Conservation (phyloP, 2,888 invertebrate species). For the Latrodectus elegans region DNA sequence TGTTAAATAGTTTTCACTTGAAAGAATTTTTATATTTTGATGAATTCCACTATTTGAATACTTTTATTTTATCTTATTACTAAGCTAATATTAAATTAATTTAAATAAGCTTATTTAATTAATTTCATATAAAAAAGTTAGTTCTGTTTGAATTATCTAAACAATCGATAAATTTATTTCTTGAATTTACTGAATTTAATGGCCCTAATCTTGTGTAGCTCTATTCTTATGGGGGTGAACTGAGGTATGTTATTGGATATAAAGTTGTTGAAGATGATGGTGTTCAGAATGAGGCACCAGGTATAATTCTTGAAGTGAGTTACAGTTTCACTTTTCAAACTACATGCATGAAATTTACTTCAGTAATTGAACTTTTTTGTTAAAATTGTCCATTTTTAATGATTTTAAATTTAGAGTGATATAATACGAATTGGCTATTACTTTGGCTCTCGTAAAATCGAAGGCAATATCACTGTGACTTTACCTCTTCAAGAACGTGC, state of each 20-base stretch:
- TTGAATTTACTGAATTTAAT: too few species aligned
- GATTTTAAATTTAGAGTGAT: constrained; percentile 55
- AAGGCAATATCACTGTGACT: constrained; percentile 70
- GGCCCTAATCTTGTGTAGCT: constrained; percentile 75
- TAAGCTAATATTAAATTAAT: too few species aligned
- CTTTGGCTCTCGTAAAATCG: constrained; percentile 69
- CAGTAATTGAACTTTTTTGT: background rate
- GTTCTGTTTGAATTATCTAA: too few species aligned
- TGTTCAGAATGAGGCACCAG: constrained; percentile 86
- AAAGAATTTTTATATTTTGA: too few species aligned
- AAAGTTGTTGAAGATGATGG: constrained; percentile 89
- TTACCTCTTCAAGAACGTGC: constrained; percentile 71
- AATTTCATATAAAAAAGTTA: too few species aligned
- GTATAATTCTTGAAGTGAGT: constrained; percentile 85
- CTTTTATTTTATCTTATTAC: too few species aligned
- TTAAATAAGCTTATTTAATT: too few species aligned
- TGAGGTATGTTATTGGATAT: constrained; percentile 84
- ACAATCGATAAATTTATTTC: too few species aligned
- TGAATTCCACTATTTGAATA: too few species aligned
- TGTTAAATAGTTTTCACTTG: too few species aligned
- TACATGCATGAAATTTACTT: background rate
- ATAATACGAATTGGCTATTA: constrained; percentile 71
- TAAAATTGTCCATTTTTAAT: background rate
- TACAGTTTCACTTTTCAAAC: background rate
- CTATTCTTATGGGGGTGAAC: constrained; percentile 87